Conservation (phyloP, 2,113 vertebrate genomes). For the Paradoxurus hermaphroditus region DNA sequence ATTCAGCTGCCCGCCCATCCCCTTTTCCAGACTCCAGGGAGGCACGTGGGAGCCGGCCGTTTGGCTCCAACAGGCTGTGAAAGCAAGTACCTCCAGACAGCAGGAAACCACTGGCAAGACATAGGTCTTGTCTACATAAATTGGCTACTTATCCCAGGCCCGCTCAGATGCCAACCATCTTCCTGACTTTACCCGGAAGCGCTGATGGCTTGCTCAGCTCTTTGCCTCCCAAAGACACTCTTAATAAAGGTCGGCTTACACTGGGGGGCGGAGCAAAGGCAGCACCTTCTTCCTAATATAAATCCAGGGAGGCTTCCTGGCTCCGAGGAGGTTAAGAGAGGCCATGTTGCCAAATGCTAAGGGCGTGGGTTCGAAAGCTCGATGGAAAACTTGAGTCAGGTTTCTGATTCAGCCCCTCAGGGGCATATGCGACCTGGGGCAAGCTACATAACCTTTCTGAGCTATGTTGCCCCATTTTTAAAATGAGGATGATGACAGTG, state of each 20-base stretch:
- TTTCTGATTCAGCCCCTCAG: background rate
- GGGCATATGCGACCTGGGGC: background rate
- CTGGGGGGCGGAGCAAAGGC: background rate
- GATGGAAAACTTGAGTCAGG: background rate
- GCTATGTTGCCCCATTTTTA: background rate
- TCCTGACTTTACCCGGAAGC: background rate
- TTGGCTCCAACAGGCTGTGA: background rate
- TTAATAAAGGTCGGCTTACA: background rate
- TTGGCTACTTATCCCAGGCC: background rate
- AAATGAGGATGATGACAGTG: background rate
- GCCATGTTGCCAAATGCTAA: background rate
- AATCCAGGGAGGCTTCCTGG: background rate
- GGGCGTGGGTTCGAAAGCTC: background rate
- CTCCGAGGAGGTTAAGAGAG: background rate
- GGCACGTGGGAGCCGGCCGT: background rate
- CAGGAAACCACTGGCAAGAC: background rate
- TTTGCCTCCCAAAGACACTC: background rate
- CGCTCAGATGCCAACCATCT: too few relatives aligned
- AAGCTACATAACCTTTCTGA: background rate
- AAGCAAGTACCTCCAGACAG: background rate
- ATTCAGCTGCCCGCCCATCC: background rate
- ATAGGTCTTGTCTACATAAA: background rate
- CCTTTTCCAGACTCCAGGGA: background rate
- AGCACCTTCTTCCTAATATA: background rate
- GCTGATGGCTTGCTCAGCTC: background rate